phyloP scores from a whole-genome alignment of 2,888 invertebrate genomes.

The Acleris sparsana region DNA sequence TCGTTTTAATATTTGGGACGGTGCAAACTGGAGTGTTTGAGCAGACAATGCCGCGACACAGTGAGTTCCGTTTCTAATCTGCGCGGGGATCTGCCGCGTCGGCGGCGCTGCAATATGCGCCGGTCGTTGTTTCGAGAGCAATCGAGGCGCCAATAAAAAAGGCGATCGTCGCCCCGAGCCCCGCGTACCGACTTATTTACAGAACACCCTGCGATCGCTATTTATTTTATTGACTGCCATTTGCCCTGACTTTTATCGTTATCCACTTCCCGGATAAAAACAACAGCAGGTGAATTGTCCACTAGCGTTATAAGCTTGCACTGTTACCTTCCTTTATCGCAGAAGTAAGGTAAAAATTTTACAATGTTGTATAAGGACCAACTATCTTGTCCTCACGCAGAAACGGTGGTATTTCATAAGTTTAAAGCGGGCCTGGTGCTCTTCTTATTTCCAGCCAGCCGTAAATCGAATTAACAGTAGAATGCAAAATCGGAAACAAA shows the following conservation, averaged over 20 bases:
- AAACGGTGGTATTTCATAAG: too few relatives aligned
- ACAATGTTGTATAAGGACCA: too few relatives aligned
- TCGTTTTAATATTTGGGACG: constrained; percentile 39
- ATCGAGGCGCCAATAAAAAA: constrained; percentile 84
- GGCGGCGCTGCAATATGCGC: constrained; percentile 71
- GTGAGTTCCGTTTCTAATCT: constrained; percentile 74
- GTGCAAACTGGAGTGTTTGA: constrained; percentile 43
- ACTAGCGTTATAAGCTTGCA: constrained; percentile 1
- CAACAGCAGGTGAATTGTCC: constrained; percentile 67
- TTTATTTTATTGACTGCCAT: constrained; percentile 84
- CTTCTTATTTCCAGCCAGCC: too few relatives aligned
- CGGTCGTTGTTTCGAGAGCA: constrained; percentile 80
- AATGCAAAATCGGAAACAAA: too few relatives aligned
- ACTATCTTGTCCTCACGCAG: too few relatives aligned
- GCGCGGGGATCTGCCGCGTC: constrained; percentile 72
- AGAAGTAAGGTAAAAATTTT: neutral
- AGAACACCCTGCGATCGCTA: constrained; percentile 82
- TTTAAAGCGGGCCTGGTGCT: too few relatives aligned
- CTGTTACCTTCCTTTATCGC: neutral
- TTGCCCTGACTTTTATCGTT: constrained; percentile 82
- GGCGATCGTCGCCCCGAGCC: constrained; percentile 80
- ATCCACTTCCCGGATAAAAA: constrained; percentile 77
- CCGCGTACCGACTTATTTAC: constrained; percentile 78
- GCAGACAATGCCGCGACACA: constrained; percentile 55
- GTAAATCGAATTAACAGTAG: too few relatives aligned